Conservation (phyloP, 2,888 invertebrate species). For the Zelleria hepariella region DNA sequence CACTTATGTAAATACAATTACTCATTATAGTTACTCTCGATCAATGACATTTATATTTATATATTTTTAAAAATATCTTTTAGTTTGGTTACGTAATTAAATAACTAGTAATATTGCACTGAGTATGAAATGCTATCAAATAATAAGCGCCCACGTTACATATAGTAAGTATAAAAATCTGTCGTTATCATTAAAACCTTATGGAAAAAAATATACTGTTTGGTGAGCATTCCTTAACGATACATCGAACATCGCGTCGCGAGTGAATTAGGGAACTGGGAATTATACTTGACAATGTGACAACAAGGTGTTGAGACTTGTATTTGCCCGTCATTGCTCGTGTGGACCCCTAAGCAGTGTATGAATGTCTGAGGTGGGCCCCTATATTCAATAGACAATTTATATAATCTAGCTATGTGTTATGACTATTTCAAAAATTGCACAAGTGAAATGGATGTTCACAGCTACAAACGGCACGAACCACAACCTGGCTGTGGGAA, state of each 20-base stretch:
- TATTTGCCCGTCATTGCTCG: conserved; percentile 12
- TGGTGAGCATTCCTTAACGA: conserved; percentile 21
- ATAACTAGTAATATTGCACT: conserved; percentile 75
- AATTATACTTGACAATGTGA: neutral
- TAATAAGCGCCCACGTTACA: conserved; percentile 68
- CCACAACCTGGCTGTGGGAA: conserved; percentile 32
- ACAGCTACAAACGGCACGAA: conserved; percentile 64
- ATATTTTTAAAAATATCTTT: conserved; percentile 63
- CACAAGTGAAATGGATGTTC: conserved; percentile 70
- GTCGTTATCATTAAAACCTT: conserved; percentile 54
- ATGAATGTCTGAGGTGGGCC: conserved; percentile 47
- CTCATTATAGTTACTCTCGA: conserved; percentile 59
- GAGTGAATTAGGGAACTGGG: neutral
- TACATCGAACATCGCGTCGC: neutral
- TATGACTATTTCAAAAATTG: conserved; percentile 71
- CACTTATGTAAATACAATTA: conserved; percentile 67
- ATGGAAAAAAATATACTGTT: conserved; percentile 68
- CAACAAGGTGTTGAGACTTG: conserved; percentile 25
- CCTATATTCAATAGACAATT: conserved; percentile 68
- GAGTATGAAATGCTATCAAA: conserved; percentile 73
- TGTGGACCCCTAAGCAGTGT: neutral
- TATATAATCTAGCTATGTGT: conserved; percentile 67
- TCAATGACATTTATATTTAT: conserved; percentile 57
- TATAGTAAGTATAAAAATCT: conserved; percentile 39
- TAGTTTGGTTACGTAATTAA: conserved; percentile 74